A percentile compares a stretch with the other conserved stretches of the same genome.
These are phyloP conservation scores for Lasioglossum albipes DNA, from an alignment of 1,140 invertebrate species.

Conservation along the genomic window DNA sequence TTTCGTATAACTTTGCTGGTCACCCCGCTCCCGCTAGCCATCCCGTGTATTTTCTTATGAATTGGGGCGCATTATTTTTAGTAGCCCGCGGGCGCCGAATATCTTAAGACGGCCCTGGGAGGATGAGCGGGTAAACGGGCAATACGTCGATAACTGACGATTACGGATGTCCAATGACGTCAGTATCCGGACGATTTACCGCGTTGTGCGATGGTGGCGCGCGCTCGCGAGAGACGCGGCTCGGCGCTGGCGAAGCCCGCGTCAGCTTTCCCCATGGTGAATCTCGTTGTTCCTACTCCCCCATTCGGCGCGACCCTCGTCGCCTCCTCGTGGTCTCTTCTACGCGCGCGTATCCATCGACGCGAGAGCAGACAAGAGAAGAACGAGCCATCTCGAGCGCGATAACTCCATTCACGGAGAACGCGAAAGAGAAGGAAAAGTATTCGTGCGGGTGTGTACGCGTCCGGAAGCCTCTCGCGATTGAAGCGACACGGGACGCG, in stretches of 20 bases:
- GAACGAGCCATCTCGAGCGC: slow-evolving; percentile 22
- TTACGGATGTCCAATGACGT: slow-evolving; percentile 8
- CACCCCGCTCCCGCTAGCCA: too few relatives aligned
- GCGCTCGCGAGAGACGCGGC: not conserved
- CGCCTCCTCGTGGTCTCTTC: slow-evolving; percentile 1
- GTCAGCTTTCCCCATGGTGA: slow-evolving; percentile 20
- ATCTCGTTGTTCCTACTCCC: not conserved
- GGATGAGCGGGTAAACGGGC: not conserved
- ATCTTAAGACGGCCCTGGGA: too few relatives aligned
- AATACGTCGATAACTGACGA: slow-evolving; percentile 20
- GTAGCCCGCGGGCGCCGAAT: too few relatives aligned
- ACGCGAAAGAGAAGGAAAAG: not conserved
- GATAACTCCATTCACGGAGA: slow-evolving; percentile 43
- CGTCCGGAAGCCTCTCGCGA: slow-evolving; percentile 35
- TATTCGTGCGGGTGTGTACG: slow-evolving; percentile 23
- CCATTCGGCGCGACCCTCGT: not conserved
- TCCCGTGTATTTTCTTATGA: too few relatives aligned
- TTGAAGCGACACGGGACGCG: slow-evolving; percentile 27
- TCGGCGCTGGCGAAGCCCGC: not conserved
- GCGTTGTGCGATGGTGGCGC: not conserved
- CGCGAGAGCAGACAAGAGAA: slow-evolving; percentile 16
- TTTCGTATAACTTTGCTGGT: too few relatives aligned
- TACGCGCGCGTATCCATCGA: slow-evolving; percentile 1
- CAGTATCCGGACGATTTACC: slow-evolving; percentile 4
- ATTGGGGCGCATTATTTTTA: too few relatives aligned